Conservation (phyloP, 2,797 vertebrate genomes). For the Manis crassicaudata region DNA sequence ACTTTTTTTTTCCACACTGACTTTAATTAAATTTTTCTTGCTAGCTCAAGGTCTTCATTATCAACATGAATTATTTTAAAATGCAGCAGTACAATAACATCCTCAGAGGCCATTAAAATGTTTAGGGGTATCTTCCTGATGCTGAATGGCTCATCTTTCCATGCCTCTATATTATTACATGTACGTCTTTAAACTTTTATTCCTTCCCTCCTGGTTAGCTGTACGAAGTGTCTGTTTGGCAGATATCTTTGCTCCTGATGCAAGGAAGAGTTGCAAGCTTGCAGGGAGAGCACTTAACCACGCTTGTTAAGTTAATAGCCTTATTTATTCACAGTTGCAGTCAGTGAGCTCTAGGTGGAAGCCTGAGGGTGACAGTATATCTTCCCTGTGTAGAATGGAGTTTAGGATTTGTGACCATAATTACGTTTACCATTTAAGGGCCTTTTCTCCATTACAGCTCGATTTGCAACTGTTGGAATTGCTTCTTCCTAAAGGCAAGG, state of each 20-base stretch:
- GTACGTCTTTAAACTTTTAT: neutral
- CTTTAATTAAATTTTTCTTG: slow-evolving; percentile 46
- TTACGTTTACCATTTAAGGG: neutral
- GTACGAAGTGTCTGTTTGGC: neutral
- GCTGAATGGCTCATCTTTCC: neutral
- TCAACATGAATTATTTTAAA: slow-evolving; percentile 49
- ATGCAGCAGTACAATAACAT: neutral
- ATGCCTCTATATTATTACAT: neutral
- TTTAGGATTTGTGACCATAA: neutral
- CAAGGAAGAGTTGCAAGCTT: neutral
- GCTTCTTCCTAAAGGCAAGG: slow-evolving; percentile 2
- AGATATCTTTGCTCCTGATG: neutral
- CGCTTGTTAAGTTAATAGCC: neutral
- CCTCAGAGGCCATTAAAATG: slow-evolving; percentile 16
- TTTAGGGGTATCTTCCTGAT: neutral
- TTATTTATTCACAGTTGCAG: neutral
- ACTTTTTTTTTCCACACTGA: neutral
- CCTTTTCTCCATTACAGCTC: neutral
- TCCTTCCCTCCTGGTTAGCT: neutral
- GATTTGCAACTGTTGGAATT: neutral
- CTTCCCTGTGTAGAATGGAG: neutral
- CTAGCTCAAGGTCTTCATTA: slow-evolving; percentile 41
- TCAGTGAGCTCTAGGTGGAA: neutral
- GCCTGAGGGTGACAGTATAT: neutral
- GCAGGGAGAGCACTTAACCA: neutral